Conservation (phyloP, 1,140 invertebrate genomes). For the Danaus plexippus region DNA sequence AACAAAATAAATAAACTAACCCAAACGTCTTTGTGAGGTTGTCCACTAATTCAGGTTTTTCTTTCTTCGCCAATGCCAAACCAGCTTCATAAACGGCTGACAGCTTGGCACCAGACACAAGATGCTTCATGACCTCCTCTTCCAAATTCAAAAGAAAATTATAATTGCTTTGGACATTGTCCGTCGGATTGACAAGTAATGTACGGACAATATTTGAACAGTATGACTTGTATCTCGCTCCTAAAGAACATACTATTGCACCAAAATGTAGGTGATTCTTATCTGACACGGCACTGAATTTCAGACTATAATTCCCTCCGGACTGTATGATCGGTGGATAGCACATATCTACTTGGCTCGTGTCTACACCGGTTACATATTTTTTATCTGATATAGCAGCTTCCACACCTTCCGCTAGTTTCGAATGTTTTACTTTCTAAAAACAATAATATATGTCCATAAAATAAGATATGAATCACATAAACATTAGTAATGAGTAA, state of each 20-base stretch:
- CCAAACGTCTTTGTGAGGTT: slow-evolving; percentile 96
- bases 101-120: slow-evolving; percentile 88
- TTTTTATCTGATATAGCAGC: slow-evolving; percentile 93
- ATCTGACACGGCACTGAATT: slow-evolving; percentile 95
- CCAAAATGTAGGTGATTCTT: slow-evolving; percentile 97
- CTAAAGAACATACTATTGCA: slow-evolving; percentile 95
- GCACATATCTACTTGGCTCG: slow-evolving; percentile 93
- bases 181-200: slow-evolving; percentile 95
- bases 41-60: slow-evolving; percentile 89
- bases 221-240: slow-evolving; percentile 96
- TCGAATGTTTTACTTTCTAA: slow-evolving; percentile 94
- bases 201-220: slow-evolving; percentile 99
- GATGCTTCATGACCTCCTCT: slow-evolving; percentile 89
- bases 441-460: slow-evolving; percentile 39
- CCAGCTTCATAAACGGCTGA: slow-evolving; percentile 92
- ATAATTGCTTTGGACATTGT: slow-evolving; percentile 88
- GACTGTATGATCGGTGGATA: slow-evolving; percentile 99
- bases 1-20: slow-evolving; percentile 50
- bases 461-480: neutral
- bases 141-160: slow-evolving; percentile 94
- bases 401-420: slow-evolving; percentile 95
- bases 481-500: neutral
- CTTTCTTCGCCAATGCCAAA: slow-evolving; percentile 86
- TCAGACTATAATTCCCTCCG: slow-evolving; percentile 96
- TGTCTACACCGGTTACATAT: slow-evolving; percentile 92